Conservation (phyloP, 2,888 invertebrate species). For the Trichacis sp. region DNA sequence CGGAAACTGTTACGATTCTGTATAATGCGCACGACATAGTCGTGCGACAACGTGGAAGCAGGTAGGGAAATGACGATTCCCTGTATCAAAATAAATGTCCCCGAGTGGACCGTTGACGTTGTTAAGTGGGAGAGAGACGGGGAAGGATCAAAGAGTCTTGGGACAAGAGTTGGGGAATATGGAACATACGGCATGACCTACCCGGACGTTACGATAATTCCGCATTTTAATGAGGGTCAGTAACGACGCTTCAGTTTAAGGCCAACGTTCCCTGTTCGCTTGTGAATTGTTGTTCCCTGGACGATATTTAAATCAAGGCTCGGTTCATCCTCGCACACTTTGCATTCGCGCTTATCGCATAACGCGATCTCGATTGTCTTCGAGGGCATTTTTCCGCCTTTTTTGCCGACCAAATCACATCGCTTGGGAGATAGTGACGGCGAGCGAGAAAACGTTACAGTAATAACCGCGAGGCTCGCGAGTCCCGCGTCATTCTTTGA, state of each 20-base stretch:
- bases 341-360: background rate
- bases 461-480: constrained; percentile 55
- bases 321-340: too few relatives aligned
- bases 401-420: constrained; percentile 3
- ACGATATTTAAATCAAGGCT: background rate
- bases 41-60: constrained; percentile 30
- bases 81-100: constrained; percentile 41
- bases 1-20: constrained; percentile 34
- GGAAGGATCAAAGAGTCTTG: constrained; percentile 25
- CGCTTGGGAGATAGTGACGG: constrained; percentile 60
- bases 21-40: constrained; percentile 32
- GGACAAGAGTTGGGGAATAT: constrained; percentile 54
- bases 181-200: constrained; percentile 53
- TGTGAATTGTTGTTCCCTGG: background rate
- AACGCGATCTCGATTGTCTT: too few relatives aligned
- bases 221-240: constrained; percentile 63
- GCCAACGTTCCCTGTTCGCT: background rate
- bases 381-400: too few relatives aligned
- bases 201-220: constrained; percentile 62
- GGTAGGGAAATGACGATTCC: constrained; percentile 42
- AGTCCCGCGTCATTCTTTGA: constrained; percentile 46
- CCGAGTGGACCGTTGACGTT: constrained; percentile 28
- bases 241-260: constrained; percentile 8
- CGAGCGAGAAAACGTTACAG: constrained; percentile 67
- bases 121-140: constrained; percentile 24